Conservation (phyloP, 2,888 invertebrate genomes). For the Chloroclysta siterata region DNA sequence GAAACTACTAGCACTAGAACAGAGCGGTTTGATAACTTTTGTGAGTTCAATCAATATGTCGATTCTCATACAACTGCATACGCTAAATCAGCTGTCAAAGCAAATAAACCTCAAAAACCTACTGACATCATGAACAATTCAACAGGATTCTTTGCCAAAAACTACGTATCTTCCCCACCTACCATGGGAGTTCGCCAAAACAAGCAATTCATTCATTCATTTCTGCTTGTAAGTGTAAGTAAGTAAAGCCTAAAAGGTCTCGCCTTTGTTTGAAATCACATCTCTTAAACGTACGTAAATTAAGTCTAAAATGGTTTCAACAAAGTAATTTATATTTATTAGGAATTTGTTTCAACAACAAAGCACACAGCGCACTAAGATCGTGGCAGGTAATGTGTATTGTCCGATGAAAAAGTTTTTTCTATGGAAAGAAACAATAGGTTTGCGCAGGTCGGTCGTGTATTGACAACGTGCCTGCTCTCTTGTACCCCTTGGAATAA, state of each 20-base stretch:
- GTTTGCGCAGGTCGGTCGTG: slow-evolving; percentile 52
- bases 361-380: slow-evolving; percentile 17
- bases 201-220: slow-evolving; percentile 12
- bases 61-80: neutral
- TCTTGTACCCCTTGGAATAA: slow-evolving; percentile 43
- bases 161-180: neutral
- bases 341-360: slow-evolving; percentile 23
- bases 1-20: slow-evolving; percentile 1
- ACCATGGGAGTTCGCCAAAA: slow-evolving; percentile 12
- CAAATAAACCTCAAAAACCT: slow-evolving; percentile 15
- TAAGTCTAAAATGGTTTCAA: neutral
- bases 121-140: slow-evolving; percentile 19
- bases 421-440: slow-evolving; percentile 55
- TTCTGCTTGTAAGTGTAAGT: neutral
- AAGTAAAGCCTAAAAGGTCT: neutral
- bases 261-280: neutral
- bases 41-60: neutral
- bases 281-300: neutral
- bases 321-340: neutral
- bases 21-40: neutral
- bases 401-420: slow-evolving; percentile 51
- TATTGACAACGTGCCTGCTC: slow-evolving; percentile 49
- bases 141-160: slow-evolving; percentile 18
- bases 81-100: slow-evolving; percentile 8
- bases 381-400: slow-evolving; percentile 55